Evolutionary conservation across 1,140 invertebrate genomes (phyloP), one percentile per base, ranked within the genome.

Genomic region (Drosophila littoralis): DNA sequence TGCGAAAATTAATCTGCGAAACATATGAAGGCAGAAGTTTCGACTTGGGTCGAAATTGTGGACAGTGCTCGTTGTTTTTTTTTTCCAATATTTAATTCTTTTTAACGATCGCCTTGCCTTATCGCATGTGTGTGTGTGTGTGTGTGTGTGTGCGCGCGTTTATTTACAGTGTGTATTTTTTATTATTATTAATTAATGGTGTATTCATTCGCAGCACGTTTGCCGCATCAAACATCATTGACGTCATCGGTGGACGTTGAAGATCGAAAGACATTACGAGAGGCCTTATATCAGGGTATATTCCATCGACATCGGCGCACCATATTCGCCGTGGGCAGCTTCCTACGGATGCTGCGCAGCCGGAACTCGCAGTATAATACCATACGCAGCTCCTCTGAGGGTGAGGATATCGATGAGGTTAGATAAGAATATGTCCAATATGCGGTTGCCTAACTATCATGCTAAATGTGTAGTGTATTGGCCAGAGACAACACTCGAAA

Each of bases 311-410:
- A 96, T 92, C 94, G 96, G 57, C 94, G 96, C 89, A 96, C 96
- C 17, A 96, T 97, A 86, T 95, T 96, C 85, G 96, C 96, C 38
- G 93, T 96, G 55, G 96, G 96, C 36, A 96, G 96, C 55, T 96
- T 97, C 90, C 94, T 97, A 43, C 94, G 96, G 66, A 96, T 97
- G 96, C 93, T 97, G 71, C 95, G 95, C 91, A 95, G 95, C 91
- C 95, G 96, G 93, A 96, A 96, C 70, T 96, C 96, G 75, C 96
- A 96, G 91, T 96, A 96, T 74, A 96, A 96, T 92, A 96, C 95
- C 36, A 96, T 96, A 93, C 92, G 94, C 68, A 92, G 92, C 70
- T 91, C 92, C 32, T 92, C 91, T 12, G 92, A 92, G 63, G 91
- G 88, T 54, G 92, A 92, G 71, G 92, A 92, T 48, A 86, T 92